Base-by-base conservation (phyloP, 2,113 vertebrate genomes). In the Pteronura brasiliensis region DNA sequence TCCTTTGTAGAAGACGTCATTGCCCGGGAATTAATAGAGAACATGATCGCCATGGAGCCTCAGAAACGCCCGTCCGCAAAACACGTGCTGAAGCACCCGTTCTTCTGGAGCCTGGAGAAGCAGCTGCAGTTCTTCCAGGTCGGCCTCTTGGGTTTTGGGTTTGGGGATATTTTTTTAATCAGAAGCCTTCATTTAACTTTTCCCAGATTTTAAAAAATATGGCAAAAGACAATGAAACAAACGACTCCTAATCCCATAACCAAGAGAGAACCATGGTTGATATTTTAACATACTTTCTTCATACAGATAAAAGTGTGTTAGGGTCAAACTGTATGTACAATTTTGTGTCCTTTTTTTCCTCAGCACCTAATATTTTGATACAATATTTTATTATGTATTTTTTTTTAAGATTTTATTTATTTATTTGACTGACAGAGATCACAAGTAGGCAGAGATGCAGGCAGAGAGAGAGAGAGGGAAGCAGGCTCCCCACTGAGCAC, bases 71-170 rank as follows among this genome's bases (percentile, higher is more conserved):
- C 99, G 0, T 99, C 99, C 1, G 99, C 99, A 1, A 99, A 99
- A 95, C 99, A 99, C 4, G 99, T 99, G 94, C 99, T 99, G 15
- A 99, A 99, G 65, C 99, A 99, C 71, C 99, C 99, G 0, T 99
- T 99, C 98, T 99, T 99, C 97, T 99, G 99, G 99, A 99, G 99
- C 95, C 98, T 99, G 85, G 99, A 99, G 89, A 99, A 99, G 96
- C 99, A 99, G 98, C 99, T 99, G 63, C 99, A 99, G 95, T 99
- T 99, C 98, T 99, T 99, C 93, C 99, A 99, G 99, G 99, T 99
- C 42, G 87, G 88, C 17, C 74, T 77, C 74, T 47, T 47, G 74
- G 17, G 17, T 47, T 18, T 47, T 47, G 14, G 74, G 14, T 10
- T 47, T 69, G 18, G 31, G 63, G 31, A 6, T 69, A 21, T 69